Evolutionary conservation across 2,797 vertebrate species (phyloP), one percentile per base, ranked within the genome.

Genomic region (Tachyglossus aculeatus): DNA sequence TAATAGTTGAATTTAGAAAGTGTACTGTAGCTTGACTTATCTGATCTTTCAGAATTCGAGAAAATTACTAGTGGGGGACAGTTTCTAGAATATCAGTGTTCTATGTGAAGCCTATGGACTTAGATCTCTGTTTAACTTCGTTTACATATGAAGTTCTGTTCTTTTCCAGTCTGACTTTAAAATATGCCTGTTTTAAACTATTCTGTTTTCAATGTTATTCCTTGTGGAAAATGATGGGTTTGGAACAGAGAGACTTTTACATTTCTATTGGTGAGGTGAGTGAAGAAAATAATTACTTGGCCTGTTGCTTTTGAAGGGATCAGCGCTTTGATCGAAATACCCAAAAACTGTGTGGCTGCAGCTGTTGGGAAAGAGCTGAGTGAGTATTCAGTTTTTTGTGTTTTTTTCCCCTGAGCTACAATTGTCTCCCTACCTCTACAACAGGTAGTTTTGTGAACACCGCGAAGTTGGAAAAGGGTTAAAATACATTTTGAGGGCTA

Each of bases 341-440:
- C 96, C 4, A 95, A 96, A 88, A 96, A 95, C 75, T 96, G 93
- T 87, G 77, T 99, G 9, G 97, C 94, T 5, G 96, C 95, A 44
- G 96, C 96, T 5, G 87, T 95, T 86, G 96, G 98, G 76, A 98
- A 91, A 91, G 95, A 97, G 71, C 91, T 98, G 24, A 91, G 98
- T 99, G 77, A 93, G 93, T 91, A 67, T 76, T 21, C 34, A 39
- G 24, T 47, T 25, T 41, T 22, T 37, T 21, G 51, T 25, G 21
- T 21, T 38, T 3, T 45, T 43, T 33, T 6, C 15, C 1, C 25
- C 12, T 22, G 15, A 27, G 25, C 24, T 47, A 15, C 19, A 27
- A 3, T 9, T 45, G 15, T 37, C 19, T 29, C 31, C 57, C 15
- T n/a, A n/a, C n/a, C n/a, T n/a, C n/a, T n/a, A n/a, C n/a, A n/a